These are phyloP conservation scores for Muscicapa striata DNA, from an alignment of 2,797 vertebrate species.

Conservation along the genomic window DNA sequence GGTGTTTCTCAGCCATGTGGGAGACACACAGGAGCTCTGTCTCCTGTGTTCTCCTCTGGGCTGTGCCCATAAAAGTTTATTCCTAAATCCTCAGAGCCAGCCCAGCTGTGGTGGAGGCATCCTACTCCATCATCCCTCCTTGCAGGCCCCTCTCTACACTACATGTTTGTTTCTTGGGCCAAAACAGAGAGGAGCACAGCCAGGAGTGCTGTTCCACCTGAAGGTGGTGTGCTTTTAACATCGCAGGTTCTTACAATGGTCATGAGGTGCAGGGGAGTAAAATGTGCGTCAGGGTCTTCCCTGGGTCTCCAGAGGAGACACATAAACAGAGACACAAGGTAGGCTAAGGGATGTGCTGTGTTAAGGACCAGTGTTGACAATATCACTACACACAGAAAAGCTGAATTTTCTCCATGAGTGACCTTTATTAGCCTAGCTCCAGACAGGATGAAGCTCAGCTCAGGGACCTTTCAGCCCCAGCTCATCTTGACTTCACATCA, in stretches of 20 bases:
- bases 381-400: not conserved
- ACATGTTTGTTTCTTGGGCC: not conserved
- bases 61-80: not conserved
- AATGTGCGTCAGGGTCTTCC: accelerated
- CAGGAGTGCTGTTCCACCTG: not conserved
- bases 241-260: accelerated
- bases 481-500: not conserved
- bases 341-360: not conserved
- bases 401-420: not conserved
- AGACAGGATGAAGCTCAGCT: not conserved
- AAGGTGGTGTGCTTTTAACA: not conserved
- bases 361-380: not conserved
- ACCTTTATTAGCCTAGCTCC: not conserved
- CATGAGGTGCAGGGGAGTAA: not conserved
- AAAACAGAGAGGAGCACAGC: not conserved
- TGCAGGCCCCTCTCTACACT: not conserved
- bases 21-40: not conserved
- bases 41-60: not conserved
- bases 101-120: not conserved
- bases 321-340: not conserved
- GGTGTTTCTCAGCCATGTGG: not conserved
- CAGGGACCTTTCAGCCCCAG: not conserved
- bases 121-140: not conserved
- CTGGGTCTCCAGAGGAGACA: not conserved
- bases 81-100: not conserved